Conservation (phyloP, 2,888 invertebrate genomes). For the Acanthosepion esculentum region DNA sequence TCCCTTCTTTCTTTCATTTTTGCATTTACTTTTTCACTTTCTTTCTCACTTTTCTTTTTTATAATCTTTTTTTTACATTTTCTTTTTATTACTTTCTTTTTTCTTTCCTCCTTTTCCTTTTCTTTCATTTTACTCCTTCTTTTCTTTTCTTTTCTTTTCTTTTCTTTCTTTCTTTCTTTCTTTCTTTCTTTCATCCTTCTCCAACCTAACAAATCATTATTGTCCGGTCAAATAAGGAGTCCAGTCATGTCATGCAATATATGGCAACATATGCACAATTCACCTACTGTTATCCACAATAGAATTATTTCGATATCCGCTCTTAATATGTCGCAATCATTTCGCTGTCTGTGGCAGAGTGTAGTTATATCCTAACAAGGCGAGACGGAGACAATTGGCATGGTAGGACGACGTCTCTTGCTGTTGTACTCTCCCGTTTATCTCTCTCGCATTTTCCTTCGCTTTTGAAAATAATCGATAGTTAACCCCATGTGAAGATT, state of each 20-base stretch:
- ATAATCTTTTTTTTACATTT: no score
- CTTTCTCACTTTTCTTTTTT: no score
- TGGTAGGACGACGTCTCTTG: background rate
- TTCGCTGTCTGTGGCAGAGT: background rate
- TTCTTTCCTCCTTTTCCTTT: no score
- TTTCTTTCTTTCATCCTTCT: background rate
- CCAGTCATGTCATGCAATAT: background rate
- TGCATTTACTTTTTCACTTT: no score
- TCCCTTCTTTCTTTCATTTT: no score
- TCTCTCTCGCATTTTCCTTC: background rate
- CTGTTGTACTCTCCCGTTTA: background rate
- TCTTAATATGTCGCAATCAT: background rate
- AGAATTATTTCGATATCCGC: background rate
- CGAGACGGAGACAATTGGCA: background rate
- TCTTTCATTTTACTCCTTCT: no score
- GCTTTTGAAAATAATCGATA: background rate
- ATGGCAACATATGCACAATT: background rate
- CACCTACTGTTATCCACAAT: background rate
- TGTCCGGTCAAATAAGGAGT: constrained; percentile 15
- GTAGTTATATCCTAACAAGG: background rate
- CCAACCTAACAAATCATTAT: background rate
- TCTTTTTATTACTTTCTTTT: no score
- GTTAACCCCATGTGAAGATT: background rate
- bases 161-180: background rate
- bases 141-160: no score